Evolutionary conservation across 2,113 vertebrate species (phyloP).

Genomic region (Heterocephalus glaber): DNA sequence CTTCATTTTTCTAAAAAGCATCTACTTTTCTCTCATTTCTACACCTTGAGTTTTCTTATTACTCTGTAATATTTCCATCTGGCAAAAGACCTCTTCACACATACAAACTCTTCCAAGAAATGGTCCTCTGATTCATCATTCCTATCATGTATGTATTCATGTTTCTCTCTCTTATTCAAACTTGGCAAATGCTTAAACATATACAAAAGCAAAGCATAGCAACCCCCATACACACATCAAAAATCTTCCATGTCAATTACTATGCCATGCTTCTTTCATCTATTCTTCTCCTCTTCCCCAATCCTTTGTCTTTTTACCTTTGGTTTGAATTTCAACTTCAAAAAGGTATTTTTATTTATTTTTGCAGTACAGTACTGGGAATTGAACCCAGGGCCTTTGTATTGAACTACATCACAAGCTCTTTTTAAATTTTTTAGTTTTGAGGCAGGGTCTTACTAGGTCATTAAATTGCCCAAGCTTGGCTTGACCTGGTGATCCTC

Average conservation of each 20-base stretch:
- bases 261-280: not conserved
- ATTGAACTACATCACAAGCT: not conserved
- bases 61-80: not conserved
- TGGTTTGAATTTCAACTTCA: constrained; percentile 19
- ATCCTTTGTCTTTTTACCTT: not conserved
- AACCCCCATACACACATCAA: not conserved
- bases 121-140: not conserved
- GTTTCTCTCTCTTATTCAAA: not conserved
- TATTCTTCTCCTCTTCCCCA: not conserved
- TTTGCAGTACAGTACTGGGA: not conserved
- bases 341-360: not conserved
- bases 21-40: not conserved
- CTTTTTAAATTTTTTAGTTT: not conserved
- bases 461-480: not conserved
- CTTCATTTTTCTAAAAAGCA: not conserved
- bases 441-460: not conserved
- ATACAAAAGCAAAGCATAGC: constrained; percentile 14
- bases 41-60: not conserved
- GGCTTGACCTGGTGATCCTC: not conserved
- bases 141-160: not conserved
- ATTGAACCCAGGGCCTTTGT: not conserved
- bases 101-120: not conserved
- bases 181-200: constrained; percentile 23
- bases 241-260: not conserved
- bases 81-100: not conserved